Evolutionary conservation across 1,140 invertebrate species (phyloP).

Genomic region (Medauroidea extradentata): DNA sequence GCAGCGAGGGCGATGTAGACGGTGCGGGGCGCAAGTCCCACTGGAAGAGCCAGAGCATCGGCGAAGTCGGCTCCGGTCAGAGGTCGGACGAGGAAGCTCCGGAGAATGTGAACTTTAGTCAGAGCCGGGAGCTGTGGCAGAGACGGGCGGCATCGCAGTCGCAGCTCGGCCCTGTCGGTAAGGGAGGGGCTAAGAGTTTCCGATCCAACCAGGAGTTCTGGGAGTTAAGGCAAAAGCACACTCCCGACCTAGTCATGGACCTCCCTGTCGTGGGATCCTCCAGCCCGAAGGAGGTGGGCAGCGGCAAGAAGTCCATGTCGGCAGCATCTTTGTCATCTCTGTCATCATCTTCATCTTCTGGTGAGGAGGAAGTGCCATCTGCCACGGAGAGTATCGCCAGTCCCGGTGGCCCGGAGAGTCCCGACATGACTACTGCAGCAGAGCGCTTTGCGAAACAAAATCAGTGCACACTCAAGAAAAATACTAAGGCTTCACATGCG

Average conservation of each 20-base stretch:
- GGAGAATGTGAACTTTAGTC: conserved; percentile 31
- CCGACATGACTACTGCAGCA: conserved; percentile 66
- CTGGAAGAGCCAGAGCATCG: conserved; percentile 48
- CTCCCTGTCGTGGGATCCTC: conserved; percentile 54
- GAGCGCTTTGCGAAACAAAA: conserved; percentile 73
- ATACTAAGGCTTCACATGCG: conserved; percentile 48
- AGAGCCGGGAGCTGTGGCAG: conserved; percentile 59
- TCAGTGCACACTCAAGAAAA: conserved; percentile 78
- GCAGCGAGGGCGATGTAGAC: conserved; percentile 9
- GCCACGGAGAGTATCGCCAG: conserved; percentile 25
- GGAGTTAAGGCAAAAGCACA: conserved; percentile 58
- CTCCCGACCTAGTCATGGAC: conserved; percentile 87
- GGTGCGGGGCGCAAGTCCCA: conserved; percentile 20
- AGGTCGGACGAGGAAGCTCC: conserved; percentile 18
- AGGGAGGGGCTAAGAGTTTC: conserved; percentile 13
- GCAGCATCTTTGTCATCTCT: conserved; percentile 9
- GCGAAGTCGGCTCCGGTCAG: conserved; percentile 29
- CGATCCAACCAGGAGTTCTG: conserved; percentile 45
- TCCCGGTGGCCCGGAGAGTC: conserved; percentile 52
- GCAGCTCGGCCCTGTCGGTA: conserved; percentile 35
- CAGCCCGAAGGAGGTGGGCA: conserved; percentile 43
- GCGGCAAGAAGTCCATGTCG: conserved; percentile 41
- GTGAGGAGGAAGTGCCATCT: conserved; percentile 18
- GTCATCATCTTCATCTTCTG: conserved; percentile 20
- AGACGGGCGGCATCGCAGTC: conserved; percentile 53